Evolutionary conservation across 2,113 vertebrate species (phyloP), one percentile per base, ranked within the genome.

Genomic region (Cynoglossus semilaevis): DNA sequence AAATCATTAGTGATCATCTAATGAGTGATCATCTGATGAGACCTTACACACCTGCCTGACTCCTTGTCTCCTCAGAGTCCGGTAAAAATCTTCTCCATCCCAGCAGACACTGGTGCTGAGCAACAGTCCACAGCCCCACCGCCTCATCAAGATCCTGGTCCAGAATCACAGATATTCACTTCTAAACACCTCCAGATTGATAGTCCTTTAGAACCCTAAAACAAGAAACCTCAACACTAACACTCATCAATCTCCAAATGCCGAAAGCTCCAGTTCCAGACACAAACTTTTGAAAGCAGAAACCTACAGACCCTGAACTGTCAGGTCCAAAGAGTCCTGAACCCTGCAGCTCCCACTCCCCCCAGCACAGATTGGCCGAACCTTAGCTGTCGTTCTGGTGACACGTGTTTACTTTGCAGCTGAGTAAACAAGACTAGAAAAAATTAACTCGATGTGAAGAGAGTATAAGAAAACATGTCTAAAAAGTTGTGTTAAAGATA

Each of bases 361-460:
- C 74, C 59, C 5, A 13, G 16, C 72, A 29, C 69, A 80, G 81
- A 81, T 85, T 82, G 77, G 76, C 37, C 52, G 45, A 59, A 38
- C 58, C 49, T 36, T 42, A 15, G 10, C 48, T 6, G 36, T 8
- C 6, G 29, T 46, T 58, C 19, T 2, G 18, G 73, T 70, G 8
- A 0, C 9, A 41, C 55, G 54, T 83, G 64, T 85, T 86, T 80
- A 81, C 86, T 84, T 55, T 76, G 60, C 82, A 88, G 83, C 87
- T 88, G 85, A 53, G 87, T 90, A 82, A 88, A 90, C 80, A 90
- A 70, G 72, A 76, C 75, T 67, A 55, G 74, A 72, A 61, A 83
- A 76, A 83, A 37, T 85, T 80, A 77, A 85, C 81, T 29, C 22
- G 22, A 29, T 6, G 22, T 29, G 22, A 29, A 29, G 22, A 29